Evolutionary conservation across 2,888 invertebrate species (phyloP).

Genomic region (Slavum lentiscoides): DNA sequence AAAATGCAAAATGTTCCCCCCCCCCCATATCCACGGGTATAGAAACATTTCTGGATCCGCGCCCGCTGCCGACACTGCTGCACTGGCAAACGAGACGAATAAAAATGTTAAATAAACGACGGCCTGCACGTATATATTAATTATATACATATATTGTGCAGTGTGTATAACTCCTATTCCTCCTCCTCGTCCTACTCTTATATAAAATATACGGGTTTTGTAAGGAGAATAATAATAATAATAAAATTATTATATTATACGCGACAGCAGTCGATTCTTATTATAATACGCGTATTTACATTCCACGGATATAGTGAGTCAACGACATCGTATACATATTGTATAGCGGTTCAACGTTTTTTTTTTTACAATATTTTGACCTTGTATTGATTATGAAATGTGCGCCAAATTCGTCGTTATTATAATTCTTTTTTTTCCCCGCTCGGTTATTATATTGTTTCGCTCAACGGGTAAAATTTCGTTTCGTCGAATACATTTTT

Average conservation of each 20-base stretch:
- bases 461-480: no score
- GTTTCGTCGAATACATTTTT: no score
- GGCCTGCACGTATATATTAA: no score
- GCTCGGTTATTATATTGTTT: no score
- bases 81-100: background rate
- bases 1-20: no score
- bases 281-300: constrained; percentile 32
- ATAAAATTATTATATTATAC: background rate
- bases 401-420: constrained; percentile 32
- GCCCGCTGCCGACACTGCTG: background rate
- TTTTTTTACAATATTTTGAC: constrained; percentile 9
- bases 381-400: constrained; percentile 24
- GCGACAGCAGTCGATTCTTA: background rate
- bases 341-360: constrained; percentile 28
- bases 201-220: background rate
- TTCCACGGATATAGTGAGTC: constrained; percentile 31
- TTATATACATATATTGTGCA: background rate
- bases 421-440: background rate
- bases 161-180: background rate
- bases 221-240: background rate
- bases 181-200: background rate
- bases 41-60: no score
- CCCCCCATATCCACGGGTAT: no score
- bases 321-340: constrained; percentile 21
- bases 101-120: background rate